These are phyloP conservation scores for Brenthis hecate DNA, from an alignment of 2,888 invertebrate species.

Conservation along the genomic window DNA sequence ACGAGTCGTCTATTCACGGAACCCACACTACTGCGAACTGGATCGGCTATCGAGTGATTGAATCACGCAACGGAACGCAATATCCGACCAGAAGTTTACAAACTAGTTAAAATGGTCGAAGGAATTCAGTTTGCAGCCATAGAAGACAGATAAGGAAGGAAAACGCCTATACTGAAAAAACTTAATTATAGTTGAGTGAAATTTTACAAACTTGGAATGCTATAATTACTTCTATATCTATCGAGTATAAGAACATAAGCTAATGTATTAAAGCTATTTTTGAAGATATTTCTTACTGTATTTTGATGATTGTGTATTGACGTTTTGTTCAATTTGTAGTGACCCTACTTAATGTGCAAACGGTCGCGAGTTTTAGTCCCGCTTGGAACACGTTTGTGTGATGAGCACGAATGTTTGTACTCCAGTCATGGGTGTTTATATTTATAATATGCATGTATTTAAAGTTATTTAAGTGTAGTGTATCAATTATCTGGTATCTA, in stretches of 20 bases:
- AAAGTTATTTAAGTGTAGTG: too few relatives aligned
- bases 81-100: conserved; percentile 50
- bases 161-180: conserved; percentile 23
- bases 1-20: conserved; percentile 54
- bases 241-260: background rate
- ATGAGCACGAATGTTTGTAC: too few relatives aligned
- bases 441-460: too few relatives aligned
- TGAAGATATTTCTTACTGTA: background rate
- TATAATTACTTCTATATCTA: conserved; percentile 17
- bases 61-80: conserved; percentile 60
- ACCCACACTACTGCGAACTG: conserved; percentile 52
- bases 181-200: conserved; percentile 25
- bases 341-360: too few relatives aligned
- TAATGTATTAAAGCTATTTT: background rate
- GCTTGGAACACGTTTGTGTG: too few relatives aligned
- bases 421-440: too few relatives aligned
- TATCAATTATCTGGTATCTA: too few relatives aligned
- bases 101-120: conserved; percentile 41
- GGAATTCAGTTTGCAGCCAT: conserved; percentile 38
- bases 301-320: too few relatives aligned
- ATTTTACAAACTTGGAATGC: conserved; percentile 20
- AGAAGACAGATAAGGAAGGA: conserved; percentile 34
- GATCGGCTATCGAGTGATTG: conserved; percentile 60
- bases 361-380: too few relatives aligned
- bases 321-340: too few relatives aligned